Percentiles rank a stretch among this genome's conserved stretches.
Conservation (phyloP, 2,888 invertebrate genomes). For the Molanna angustata region DNA sequence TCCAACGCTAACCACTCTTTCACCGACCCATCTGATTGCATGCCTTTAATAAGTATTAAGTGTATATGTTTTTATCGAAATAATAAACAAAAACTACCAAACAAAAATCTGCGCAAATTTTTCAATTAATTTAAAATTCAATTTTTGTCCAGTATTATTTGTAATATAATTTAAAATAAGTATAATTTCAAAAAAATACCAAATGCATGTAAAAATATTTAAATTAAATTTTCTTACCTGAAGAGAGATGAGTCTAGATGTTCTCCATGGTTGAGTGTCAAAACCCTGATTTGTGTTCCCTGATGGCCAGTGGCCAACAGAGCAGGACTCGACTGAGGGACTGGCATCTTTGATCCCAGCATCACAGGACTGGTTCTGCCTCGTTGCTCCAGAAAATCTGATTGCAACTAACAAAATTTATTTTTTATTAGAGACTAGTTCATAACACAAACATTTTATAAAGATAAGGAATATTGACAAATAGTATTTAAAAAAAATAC, state of each 20-base stretch:
- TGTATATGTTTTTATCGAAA: no score
- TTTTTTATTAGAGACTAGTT: not conserved
- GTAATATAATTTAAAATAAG: no score
- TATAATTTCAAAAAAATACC: not conserved
- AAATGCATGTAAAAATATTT: not conserved
- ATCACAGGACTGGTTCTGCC: slow-evolving; percentile 27
- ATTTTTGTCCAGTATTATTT: no score
- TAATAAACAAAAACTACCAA: no score
- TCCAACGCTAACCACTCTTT: no score
- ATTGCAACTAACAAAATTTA: slow-evolving; percentile 23
- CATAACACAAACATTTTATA: no score
- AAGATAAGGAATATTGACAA: no score
- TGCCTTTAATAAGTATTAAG: no score
- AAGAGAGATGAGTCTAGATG: slow-evolving; percentile 74
- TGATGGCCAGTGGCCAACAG: slow-evolving; percentile 17
- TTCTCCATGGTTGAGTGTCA: slow-evolving; percentile 73
- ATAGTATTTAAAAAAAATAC: no score
- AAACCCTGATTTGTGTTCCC: slow-evolving; percentile 53
- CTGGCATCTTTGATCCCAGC: slow-evolving; percentile 23
- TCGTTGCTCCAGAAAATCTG: slow-evolving; percentile 25
- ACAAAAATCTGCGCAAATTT: no score
- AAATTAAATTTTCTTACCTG: slow-evolving; percentile 41
- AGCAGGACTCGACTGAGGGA: slow-evolving; percentile 21
- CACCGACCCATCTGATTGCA: no score
- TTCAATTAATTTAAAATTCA: no score